Conservation (phyloP, 2,113 vertebrate genomes). For the Amphiprion percula region DNA sequence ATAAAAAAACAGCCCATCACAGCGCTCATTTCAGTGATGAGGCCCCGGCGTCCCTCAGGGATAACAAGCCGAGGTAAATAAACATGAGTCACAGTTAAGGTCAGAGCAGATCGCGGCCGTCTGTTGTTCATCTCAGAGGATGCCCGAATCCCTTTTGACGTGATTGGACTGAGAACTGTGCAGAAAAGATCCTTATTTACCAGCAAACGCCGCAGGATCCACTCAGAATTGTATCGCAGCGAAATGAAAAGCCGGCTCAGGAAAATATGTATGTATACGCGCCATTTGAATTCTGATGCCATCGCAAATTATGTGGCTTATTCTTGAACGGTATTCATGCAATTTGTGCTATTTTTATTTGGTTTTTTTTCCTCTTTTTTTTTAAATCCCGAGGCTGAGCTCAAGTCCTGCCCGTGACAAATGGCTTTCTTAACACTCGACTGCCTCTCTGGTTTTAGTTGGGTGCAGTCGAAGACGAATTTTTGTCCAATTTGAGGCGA, state of each 20-base stretch:
- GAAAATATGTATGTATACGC: slow-evolving; percentile 35
- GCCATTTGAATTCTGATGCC: slow-evolving; percentile 33
- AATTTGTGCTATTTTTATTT: slow-evolving; percentile 44
- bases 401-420: slow-evolving; percentile 62
- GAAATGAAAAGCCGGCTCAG: not conserved
- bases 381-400: slow-evolving; percentile 28
- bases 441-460: slow-evolving; percentile 47
- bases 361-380: slow-evolving; percentile 2
- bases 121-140: slow-evolving; percentile 52
- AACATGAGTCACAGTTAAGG: slow-evolving; percentile 70
- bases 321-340: slow-evolving; percentile 46
- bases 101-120: slow-evolving; percentile 57
- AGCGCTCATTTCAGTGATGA: slow-evolving; percentile 60
- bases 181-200: slow-evolving; percentile 38
- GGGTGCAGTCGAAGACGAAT: slow-evolving; percentile 44
- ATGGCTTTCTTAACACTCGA: slow-evolving; percentile 59
- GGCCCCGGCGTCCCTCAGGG: slow-evolving; percentile 43
- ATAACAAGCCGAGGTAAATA: slow-evolving; percentile 62
- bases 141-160: slow-evolving; percentile 34
- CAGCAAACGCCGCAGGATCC: not conserved
- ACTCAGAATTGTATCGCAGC: not conserved
- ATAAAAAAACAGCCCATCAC: slow-evolving; percentile 47
- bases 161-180: slow-evolving; percentile 33
- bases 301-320: slow-evolving; percentile 33
- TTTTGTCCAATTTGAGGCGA: slow-evolving; percentile 66